These are phyloP conservation scores for Aphidius colemani DNA, from an alignment of 2,888 invertebrate species.

Conservation along the genomic window DNA sequence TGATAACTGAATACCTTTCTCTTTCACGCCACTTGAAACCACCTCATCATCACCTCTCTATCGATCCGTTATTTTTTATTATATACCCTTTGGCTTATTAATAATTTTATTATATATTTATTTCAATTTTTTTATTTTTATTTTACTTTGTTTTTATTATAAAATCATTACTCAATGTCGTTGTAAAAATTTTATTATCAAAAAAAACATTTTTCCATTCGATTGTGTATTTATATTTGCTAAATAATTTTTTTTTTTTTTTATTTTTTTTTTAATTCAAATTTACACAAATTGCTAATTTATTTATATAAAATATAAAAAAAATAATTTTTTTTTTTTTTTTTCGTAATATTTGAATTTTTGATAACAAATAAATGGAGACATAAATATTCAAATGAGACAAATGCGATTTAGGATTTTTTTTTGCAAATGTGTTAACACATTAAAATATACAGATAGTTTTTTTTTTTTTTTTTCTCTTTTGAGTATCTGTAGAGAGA, in stretches of 20 bases:
- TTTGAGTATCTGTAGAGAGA: too few relatives aligned
- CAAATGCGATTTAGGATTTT: constrained; percentile 4
- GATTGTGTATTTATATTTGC: not conserved
- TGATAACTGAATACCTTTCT: constrained; percentile 48
- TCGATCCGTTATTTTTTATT: constrained; percentile 26
- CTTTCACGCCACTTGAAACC: constrained; percentile 30
- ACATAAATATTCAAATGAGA: constrained; percentile 50
- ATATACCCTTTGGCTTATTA: not conserved
- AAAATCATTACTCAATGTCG: not conserved
- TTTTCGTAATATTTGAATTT: constrained; percentile 42
- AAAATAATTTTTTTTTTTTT: constrained; percentile 7
- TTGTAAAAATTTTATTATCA: not conserved
- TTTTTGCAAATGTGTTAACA: not conserved
- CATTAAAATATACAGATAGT: too few relatives aligned
- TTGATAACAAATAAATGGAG: constrained; percentile 55
- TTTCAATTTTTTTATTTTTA: not conserved
- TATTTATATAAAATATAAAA: constrained; percentile 9
- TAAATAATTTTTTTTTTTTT: too few relatives aligned
- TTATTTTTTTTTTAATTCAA: constrained; percentile 7
- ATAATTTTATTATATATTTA: constrained; percentile 12
- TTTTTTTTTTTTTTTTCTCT: too few relatives aligned
- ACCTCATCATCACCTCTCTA: constrained; percentile 26
- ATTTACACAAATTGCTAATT: not conserved
- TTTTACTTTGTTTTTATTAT: not conserved
- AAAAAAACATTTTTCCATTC: not conserved